Percentiles rank a stretch among this genome's conserved stretches.
phyloP scores from a whole-genome alignment of 1,140 invertebrate genomes.

The Anastatus disparis region DNA sequence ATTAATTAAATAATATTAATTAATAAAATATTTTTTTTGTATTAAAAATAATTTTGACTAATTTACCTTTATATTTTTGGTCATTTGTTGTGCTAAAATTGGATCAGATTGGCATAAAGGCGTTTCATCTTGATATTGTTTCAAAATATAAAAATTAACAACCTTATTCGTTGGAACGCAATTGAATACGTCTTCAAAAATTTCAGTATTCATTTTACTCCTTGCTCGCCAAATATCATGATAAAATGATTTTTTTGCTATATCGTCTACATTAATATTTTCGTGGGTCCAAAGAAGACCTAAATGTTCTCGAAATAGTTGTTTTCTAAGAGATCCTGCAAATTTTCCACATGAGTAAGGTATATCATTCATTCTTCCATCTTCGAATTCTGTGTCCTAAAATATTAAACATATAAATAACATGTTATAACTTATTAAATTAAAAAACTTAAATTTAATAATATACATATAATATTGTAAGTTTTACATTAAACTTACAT shows the following conservation, averaged over 20 bases:
- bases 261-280: constrained; percentile 77
- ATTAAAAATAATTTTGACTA: background rate
- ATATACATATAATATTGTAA: background rate
- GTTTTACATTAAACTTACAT: constrained; percentile 71
- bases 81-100: constrained; percentile 74
- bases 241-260: constrained; percentile 81
- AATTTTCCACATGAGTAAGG: constrained; percentile 85
- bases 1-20: too few relatives aligned
- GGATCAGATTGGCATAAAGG: constrained; percentile 76
- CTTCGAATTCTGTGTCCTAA: constrained; percentile 83
- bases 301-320: constrained; percentile 92
- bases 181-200: constrained; percentile 90
- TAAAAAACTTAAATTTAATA: background rate
- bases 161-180: constrained; percentile 86
- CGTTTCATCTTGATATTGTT: constrained; percentile 75
- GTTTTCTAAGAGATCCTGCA: constrained; percentile 84
- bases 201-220: constrained; percentile 83
- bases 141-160: constrained; percentile 78
- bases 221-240: constrained; percentile 81
- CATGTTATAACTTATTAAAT: background rate
- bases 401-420: constrained; percentile 36
- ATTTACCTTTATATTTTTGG: constrained; percentile 76
- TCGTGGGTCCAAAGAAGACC: constrained; percentile 66
- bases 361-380: constrained; percentile 83
- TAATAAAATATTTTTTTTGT: too few relatives aligned